phyloP scores from a whole-genome alignment of 2,113 vertebrate species.

The Malurus alboscapulatus region DNA sequence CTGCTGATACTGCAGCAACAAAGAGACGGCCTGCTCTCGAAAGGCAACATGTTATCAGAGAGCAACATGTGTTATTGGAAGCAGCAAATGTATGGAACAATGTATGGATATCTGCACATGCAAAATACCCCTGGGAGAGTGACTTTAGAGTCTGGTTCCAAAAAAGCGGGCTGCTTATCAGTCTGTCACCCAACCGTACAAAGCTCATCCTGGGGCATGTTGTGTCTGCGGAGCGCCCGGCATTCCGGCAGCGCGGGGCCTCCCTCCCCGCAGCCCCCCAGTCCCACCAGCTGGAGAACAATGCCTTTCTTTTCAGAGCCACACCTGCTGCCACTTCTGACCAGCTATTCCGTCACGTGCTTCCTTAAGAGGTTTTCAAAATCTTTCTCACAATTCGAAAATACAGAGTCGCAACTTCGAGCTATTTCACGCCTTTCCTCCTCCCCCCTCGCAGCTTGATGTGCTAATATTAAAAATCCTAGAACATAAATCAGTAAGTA shows the following conservation, averaged over 20 bases:
- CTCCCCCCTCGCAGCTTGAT: background rate
- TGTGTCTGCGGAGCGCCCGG: background rate
- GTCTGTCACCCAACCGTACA: background rate
- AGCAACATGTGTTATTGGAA: background rate
- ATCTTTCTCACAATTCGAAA: background rate
- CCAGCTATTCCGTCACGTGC: background rate
- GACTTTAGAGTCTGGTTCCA: background rate
- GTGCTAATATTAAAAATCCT: conserved; percentile 28
- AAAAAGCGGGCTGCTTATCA: background rate
- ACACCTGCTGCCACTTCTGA: conserved; percentile 22
- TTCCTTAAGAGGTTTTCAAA: conserved; percentile 11
- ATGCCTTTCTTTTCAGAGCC: background rate
- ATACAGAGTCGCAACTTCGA: background rate
- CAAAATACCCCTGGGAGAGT: background rate
- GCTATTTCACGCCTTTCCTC: background rate
- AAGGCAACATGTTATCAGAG: conserved; percentile 29
- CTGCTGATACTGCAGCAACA: background rate
- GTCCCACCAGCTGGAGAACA: background rate
- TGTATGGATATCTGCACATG: background rate
- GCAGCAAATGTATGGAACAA: conserved; percentile 6
- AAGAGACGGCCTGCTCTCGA: background rate
- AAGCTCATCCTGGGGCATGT: conserved; percentile 34
- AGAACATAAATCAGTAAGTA: background rate
- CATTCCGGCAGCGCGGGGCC: background rate
- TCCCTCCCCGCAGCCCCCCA: background rate